Percentiles rank a stretch among this genome's conserved stretches.
Conservation (phyloP, 64 coral and sea anemone species). For the Stylophora pistillata region DNA sequence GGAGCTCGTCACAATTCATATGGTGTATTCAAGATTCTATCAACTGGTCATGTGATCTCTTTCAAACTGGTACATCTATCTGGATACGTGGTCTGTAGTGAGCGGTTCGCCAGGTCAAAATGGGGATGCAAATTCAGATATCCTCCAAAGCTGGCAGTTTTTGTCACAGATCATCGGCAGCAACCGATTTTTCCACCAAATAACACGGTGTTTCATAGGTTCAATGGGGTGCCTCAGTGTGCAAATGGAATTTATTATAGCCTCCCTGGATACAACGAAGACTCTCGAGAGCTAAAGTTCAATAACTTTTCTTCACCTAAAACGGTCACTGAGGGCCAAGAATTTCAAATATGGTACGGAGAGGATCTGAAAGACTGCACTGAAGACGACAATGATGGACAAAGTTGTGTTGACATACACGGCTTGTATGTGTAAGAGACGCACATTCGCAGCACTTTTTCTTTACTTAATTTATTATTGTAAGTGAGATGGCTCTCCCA, state of each 20-base stretch:
- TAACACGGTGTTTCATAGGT: neutral
- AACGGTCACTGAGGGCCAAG: neutral
- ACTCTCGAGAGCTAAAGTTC: neutral
- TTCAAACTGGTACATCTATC: slow-evolving; percentile 23
- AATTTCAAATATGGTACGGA: slow-evolving; percentile 1
- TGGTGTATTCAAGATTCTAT: neutral
- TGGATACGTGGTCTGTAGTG: neutral
- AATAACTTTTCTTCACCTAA: neutral
- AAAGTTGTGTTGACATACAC: neutral
- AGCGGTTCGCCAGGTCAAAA: neutral
- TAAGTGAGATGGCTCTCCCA: too few species aligned
- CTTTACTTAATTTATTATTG: too few species aligned
- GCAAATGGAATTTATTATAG: neutral
- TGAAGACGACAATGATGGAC: neutral
- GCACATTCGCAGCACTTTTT: too few species aligned
- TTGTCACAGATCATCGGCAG: neutral
- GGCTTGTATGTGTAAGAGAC: neutral
- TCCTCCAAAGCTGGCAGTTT: neutral
- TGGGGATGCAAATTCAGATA: neutral
- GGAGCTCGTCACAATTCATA: neutral
- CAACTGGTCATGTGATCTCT: slow-evolving; percentile 8
- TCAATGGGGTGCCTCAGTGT: neutral
- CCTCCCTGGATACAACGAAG: neutral
- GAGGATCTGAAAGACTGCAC: neutral
- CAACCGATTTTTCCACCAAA: neutral